Evolutionary conservation across 2,113 vertebrate genomes (phyloP).

Genomic region (Pimephales promelas): DNA sequence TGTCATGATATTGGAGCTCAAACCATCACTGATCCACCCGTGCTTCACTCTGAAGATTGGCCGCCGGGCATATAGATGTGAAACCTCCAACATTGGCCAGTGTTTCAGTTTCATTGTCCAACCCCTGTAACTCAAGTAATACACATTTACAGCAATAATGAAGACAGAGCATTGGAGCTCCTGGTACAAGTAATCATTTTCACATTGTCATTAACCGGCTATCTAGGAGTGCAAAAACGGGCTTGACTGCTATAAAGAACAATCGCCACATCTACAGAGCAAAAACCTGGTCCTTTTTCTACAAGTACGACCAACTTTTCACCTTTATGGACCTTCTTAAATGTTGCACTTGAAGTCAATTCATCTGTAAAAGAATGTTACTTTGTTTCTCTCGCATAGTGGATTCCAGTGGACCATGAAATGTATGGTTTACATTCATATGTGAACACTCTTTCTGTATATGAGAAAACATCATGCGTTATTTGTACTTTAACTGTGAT

Average conservation of each 20-base stretch:
- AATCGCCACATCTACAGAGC: slow-evolving; percentile 31
- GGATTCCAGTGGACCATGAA: slow-evolving; percentile 27
- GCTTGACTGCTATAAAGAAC: background rate
- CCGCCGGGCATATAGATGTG: no score
- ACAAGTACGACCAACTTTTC: background rate
- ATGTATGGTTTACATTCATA: slow-evolving; percentile 25
- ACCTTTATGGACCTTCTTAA: slow-evolving; percentile 27
- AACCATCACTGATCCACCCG: no score
- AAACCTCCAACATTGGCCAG: no score
- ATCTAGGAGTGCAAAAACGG: background rate
- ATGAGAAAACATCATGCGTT: slow-evolving; percentile 20
- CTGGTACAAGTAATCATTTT: slow-evolving; percentile 35
- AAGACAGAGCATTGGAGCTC: slow-evolving; percentile 33
- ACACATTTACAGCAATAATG: slow-evolving; percentile 55
- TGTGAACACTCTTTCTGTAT: slow-evolving; percentile 34
- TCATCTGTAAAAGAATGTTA: slow-evolving; percentile 51
- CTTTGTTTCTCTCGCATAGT: slow-evolving; percentile 24
- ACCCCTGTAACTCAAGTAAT: slow-evolving; percentile 21
- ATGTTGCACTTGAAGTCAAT: slow-evolving; percentile 49
- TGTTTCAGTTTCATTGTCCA: no score
- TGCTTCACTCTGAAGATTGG: no score
- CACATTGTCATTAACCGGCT: background rate
- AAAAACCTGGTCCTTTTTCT: slow-evolving; percentile 38
- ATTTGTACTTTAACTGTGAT: slow-evolving; percentile 50
- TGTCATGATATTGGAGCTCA: no score